phyloP scores from a whole-genome alignment of 64 coral and sea anemone genomes.

The Actinia tenebrosa region DNA sequence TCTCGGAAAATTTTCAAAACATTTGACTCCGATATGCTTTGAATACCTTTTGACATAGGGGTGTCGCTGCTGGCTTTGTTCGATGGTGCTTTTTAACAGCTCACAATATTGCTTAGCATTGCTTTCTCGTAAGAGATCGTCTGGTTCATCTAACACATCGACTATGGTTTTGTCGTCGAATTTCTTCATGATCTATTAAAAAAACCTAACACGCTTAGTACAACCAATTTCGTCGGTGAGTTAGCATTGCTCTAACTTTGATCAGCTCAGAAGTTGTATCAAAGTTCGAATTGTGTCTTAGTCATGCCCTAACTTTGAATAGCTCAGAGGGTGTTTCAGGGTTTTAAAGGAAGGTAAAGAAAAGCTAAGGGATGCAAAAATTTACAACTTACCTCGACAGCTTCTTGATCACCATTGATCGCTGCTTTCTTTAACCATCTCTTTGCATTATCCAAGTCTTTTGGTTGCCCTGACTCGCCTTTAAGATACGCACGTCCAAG shows the following conservation, averaged over 20 bases:
- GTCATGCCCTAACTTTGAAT: too few relatives aligned
- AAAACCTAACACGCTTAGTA: not conserved
- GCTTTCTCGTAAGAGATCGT: not conserved
- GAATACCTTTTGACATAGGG: not conserved
- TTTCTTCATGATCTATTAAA: not conserved
- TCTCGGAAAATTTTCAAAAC: slow-evolving; percentile 30
- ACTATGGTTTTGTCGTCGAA: not conserved
- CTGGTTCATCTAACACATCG: slow-evolving; percentile 20
- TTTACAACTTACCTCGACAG: slow-evolving; percentile 1
- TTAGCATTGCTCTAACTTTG: too few relatives aligned
- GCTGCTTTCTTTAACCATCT: slow-evolving; percentile 62
- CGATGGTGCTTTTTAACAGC: not conserved
- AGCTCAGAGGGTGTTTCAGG: too few relatives aligned
- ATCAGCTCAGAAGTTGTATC: too few relatives aligned
- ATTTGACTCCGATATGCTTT: not conserved
- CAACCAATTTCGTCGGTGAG: not conserved
- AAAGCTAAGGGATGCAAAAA: too few relatives aligned
- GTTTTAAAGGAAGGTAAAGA: too few relatives aligned
- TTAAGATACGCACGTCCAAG: slow-evolving; percentile 45
- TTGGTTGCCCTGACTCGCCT: slow-evolving; percentile 44
- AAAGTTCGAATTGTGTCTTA: too few relatives aligned
- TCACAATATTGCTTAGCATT: not conserved
- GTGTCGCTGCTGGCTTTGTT: not conserved
- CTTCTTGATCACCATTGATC: slow-evolving; percentile 3
- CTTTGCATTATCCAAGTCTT: slow-evolving; percentile 29